Evolutionary conservation across 2,797 vertebrate genomes (phyloP).

Genomic region (Neoniphon sammara): DNA sequence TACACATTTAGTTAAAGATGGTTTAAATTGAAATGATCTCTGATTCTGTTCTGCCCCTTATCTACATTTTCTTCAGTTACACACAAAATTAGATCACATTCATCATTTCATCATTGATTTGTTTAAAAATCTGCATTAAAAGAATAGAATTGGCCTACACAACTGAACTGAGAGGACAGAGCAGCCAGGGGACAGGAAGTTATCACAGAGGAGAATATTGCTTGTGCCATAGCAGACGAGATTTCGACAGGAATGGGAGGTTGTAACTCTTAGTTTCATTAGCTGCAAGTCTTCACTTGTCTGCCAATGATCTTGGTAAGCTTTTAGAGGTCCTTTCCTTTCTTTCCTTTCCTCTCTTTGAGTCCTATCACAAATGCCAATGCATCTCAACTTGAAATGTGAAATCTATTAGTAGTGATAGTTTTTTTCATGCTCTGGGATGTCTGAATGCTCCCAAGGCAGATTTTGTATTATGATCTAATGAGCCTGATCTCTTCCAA

Average conservation of each 20-base stretch:
- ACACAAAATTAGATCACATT: background rate
- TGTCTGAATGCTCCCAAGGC: background rate
- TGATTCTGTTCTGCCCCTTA: background rate
- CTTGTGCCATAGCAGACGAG: background rate
- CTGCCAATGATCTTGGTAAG: background rate
- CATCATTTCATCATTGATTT: background rate
- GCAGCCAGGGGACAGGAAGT: background rate
- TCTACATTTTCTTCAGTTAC: background rate
- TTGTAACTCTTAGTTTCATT: background rate
- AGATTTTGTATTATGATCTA: background rate
- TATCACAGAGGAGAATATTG: background rate
- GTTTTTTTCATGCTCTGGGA: background rate
- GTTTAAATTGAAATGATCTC: background rate
- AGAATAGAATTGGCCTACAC: background rate
- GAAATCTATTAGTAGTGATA: too few species aligned
- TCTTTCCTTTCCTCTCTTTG: too few species aligned
- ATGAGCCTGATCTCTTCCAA: constrained; percentile 14
- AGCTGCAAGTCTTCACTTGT: constrained; percentile 6
- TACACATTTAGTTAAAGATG: background rate
- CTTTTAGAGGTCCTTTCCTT: too few species aligned
- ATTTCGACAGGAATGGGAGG: constrained; percentile 3
- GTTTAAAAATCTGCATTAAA: background rate
- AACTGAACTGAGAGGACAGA: background rate
- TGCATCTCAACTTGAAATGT: too few species aligned
- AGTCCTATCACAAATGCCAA: too few species aligned